phyloP scores from a whole-genome alignment of 2,797 vertebrate genomes.

The Megalops cyprinoides region DNA sequence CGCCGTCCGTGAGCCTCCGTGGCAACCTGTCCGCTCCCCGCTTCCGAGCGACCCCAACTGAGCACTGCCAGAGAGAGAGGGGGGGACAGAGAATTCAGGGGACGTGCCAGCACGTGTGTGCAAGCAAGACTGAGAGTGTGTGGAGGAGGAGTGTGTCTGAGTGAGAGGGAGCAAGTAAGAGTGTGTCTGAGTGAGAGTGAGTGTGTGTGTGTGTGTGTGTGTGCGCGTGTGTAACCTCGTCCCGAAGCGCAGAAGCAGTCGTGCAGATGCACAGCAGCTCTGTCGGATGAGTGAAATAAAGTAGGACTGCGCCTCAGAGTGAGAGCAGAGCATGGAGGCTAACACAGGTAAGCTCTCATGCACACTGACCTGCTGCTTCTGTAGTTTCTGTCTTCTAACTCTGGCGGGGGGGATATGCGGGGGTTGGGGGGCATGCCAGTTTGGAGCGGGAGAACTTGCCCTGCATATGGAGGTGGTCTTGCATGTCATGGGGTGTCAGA shows the following conservation, averaged over 20 bases:
- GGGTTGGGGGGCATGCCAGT: too few species aligned
- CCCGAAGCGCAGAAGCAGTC: conserved; percentile 27
- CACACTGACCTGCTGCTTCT: not conserved
- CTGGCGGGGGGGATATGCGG: not conserved
- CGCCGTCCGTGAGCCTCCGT: conserved; percentile 1
- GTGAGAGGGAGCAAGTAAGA: too few species aligned
- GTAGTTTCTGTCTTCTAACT: not conserved
- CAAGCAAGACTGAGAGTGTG: too few species aligned
- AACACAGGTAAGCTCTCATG: conserved; percentile 53
- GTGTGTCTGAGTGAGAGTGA: not conserved
- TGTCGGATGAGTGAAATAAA: conserved; percentile 33
- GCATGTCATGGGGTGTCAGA: not conserved
- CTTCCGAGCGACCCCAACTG: conserved; percentile 24
- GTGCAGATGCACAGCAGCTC: conserved; percentile 35
- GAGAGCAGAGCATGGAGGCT: conserved; percentile 54
- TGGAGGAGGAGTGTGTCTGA: too few species aligned
- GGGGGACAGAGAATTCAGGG: not conserved
- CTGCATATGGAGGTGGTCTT: not conserved
- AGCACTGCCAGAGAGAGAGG: not conserved
- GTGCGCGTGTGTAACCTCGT: conserved; percentile 2
- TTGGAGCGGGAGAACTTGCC: not conserved
- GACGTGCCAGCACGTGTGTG: too few species aligned
- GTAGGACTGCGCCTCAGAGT: conserved; percentile 10
- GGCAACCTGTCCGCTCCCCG: conserved; percentile 3
- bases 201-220: not conserved